Base-by-base conservation (phyloP, 2,113 vertebrate species). In the Cairina moschata region DNA sequence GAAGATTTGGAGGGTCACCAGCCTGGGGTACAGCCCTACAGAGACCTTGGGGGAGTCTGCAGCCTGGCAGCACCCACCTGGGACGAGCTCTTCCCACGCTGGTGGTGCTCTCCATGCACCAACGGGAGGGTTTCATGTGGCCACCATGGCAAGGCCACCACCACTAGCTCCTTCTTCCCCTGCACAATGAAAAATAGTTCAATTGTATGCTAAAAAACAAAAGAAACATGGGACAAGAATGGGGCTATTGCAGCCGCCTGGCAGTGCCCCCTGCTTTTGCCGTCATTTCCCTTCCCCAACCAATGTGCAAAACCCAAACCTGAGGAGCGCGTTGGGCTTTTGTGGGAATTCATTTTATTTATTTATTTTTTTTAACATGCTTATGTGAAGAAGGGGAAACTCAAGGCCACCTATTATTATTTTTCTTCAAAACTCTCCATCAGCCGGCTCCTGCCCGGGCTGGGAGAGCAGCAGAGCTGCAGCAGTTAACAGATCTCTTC, bases 401-500 rank as follows among this genome's bases (percentile, higher is more conserved):
- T 20, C 40, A 69, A 32, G 13, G 10, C 52, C 2, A 54, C 72
- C 56, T 23, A 52, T 32, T 12, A 12, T 23, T 73, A 17, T 3
- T 9, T 31, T 60, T 36, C 44, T 38, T 62, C 9, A 1, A 17
- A 38, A 28, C 9, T 3, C 6, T 20, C 17, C 38, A 1, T 36
- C 36, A 6, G 40, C 8, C 2, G 0, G 17, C 36, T 83, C 28
- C 66, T 60, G 20, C 58, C 69, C 14, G 26, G 52, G 9, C 65
- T 5, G 7, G 50, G 32, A 56, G 48, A 82, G 28, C 23, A 81
- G 34, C 42, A 88, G 95, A 73, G 28, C 25, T 17, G 60, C n/a
- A 38, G 89, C 4, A 91, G 83, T 95, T 94, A 88, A 95, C 84
- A 78, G 54, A 17, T 8, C 55, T 88, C 86, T 86, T 83, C 76